Evolutionary conservation across 2,113 vertebrate species (phyloP).

Genomic region (Clarias magur): DNA sequence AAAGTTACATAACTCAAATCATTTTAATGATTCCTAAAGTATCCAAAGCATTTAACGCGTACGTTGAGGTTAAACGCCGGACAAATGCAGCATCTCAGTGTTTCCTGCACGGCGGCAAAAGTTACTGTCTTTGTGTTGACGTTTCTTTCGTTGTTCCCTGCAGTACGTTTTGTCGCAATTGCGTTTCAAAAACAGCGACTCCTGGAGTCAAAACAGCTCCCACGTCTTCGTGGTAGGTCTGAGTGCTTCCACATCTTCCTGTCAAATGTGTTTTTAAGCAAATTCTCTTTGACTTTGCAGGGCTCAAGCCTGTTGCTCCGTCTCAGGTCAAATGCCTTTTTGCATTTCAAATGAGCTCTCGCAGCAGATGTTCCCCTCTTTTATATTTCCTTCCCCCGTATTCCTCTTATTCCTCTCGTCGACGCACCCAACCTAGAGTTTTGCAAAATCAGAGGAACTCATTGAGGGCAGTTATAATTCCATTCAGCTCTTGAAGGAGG

Average conservation of each 20-base stretch:
- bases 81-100: too few relatives aligned
- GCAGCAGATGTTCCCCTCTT: background rate
- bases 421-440: too few relatives aligned
- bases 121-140: too few relatives aligned
- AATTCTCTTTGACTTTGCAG: background rate
- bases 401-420: background rate
- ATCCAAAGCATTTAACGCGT: too few relatives aligned
- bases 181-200: background rate
- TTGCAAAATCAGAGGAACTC: too few relatives aligned
- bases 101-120: too few relatives aligned
- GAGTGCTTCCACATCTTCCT: background rate
- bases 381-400: background rate
- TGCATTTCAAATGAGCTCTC: background rate
- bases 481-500: background rate
- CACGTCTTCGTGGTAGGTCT: too few relatives aligned
- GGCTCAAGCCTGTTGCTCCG: background rate
- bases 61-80: too few relatives aligned
- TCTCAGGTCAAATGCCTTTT: background rate
- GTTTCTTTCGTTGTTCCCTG: too few relatives aligned
- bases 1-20: too few relatives aligned
- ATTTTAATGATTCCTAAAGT: too few relatives aligned
- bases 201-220: background rate
- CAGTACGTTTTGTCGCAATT: too few relatives aligned
- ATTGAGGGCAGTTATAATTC: background rate
- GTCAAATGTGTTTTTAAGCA: background rate